These are phyloP conservation scores for Nymphalis c-album DNA, from an alignment of 2,888 invertebrate genomes.

Conservation along the genomic window DNA sequence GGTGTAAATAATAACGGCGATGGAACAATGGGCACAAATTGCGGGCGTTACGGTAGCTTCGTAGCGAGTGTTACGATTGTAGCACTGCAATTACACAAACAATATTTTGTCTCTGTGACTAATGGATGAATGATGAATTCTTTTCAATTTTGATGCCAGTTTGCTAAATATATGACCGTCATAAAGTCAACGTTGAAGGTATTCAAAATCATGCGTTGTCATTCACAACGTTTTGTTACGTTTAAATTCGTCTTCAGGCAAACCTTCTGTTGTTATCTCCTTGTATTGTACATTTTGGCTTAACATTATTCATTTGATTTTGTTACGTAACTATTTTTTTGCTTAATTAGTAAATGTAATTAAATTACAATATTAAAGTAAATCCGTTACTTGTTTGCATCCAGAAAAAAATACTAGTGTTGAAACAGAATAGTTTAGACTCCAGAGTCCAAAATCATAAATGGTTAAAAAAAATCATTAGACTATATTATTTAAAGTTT, in stretches of 20 bases:
- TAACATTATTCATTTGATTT: conserved; percentile 45
- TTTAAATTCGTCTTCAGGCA: conserved; percentile 65
- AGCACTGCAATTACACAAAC: conserved; percentile 75
- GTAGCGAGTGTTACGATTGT: conserved; percentile 78
- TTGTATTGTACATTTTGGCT: conserved; percentile 52
- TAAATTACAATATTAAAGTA: neutral
- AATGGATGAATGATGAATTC: conserved; percentile 80
- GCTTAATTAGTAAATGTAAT: conserved; percentile 1
- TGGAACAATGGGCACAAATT: conserved; percentile 78
- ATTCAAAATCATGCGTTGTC: conserved; percentile 70
- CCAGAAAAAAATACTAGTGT: too few relatives aligned
- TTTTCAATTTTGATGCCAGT: conserved; percentile 75
- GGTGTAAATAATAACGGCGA: conserved; percentile 74
- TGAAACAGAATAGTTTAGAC: too few relatives aligned
- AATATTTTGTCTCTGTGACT: conserved; percentile 78
- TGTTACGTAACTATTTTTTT: conserved; percentile 25
- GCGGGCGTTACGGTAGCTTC: conserved; percentile 81
- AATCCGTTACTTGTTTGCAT: neutral
- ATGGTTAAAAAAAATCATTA: too few relatives aligned
- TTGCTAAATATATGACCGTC: conserved; percentile 73
- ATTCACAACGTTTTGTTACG: conserved; percentile 67
- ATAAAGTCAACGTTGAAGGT: conserved; percentile 73
- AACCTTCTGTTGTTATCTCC: conserved; percentile 61
- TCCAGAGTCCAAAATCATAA: too few relatives aligned
- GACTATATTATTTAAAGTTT: neutral